Conservation (phyloP, 2,113 vertebrate species). For the Chunga burmeisteri region DNA sequence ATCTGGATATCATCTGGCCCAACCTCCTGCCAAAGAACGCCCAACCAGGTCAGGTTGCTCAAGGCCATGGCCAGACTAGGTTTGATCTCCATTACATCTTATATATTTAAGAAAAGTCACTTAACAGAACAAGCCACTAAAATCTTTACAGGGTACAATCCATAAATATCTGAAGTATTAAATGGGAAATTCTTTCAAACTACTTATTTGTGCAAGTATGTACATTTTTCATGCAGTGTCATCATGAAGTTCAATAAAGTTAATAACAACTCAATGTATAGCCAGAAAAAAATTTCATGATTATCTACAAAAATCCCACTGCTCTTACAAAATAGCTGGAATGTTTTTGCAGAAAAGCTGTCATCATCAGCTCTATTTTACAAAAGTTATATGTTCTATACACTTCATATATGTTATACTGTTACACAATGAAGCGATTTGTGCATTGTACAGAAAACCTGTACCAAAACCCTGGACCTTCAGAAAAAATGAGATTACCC, state of each 20-base stretch:
- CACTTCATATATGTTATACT: background rate
- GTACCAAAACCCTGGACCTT: background rate
- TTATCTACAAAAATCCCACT: background rate
- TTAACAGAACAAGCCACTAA: conserved; percentile 48
- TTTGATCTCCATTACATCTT: background rate
- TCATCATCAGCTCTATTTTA: background rate
- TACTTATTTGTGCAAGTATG: conserved; percentile 41
- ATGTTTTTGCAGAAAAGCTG: background rate
- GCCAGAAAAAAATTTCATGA: background rate
- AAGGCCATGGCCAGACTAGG: background rate
- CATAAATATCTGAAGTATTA: conserved; percentile 3
- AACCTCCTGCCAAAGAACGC: background rate
- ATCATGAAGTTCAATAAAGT: conserved; percentile 32
- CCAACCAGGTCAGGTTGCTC: background rate
- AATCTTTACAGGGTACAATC: conserved; percentile 36
- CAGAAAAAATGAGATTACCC: background rate
- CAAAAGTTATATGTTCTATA: background rate
- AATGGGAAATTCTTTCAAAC: conserved; percentile 65
- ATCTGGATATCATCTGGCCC: background rate
- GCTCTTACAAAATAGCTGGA: background rate
- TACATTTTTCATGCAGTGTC: conserved; percentile 11
- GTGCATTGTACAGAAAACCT: background rate
- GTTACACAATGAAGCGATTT: background rate
- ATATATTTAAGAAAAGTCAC: conserved; percentile 13
- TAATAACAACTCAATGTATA: background rate